phyloP scores from a whole-genome alignment of 2,888 invertebrate species.

The Apamea monoglypha region DNA sequence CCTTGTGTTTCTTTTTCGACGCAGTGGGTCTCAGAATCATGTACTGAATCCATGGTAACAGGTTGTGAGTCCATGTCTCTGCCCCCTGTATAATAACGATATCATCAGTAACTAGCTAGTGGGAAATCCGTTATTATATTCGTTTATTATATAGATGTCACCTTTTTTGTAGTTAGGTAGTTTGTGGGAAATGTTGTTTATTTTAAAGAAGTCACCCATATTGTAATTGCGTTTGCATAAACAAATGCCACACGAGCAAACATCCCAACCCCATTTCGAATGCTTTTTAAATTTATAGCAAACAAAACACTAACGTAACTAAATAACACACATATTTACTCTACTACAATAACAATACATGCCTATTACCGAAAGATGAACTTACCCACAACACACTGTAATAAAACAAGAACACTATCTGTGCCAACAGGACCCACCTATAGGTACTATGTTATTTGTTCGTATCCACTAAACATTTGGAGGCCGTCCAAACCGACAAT shows the following conservation, averaged over 20 bases:
- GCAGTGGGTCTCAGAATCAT: too few relatives aligned
- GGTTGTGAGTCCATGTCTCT: too few relatives aligned
- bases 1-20: too few relatives aligned
- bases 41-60: too few relatives aligned
- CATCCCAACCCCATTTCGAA: slow-evolving; percentile 3
- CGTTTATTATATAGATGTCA: too few relatives aligned
- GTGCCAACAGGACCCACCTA: slow-evolving; percentile 43
- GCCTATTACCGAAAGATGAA: slow-evolving; percentile 9
- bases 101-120: too few relatives aligned
- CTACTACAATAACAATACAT: neutral
- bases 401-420: slow-evolving; percentile 38
- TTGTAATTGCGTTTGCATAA: neutral
- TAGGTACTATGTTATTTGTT: slow-evolving; percentile 51
- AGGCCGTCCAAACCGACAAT: slow-evolving; percentile 62
- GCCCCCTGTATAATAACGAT: too few relatives aligned
- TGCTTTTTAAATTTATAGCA: neutral
- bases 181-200: neutral
- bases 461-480: slow-evolving; percentile 59
- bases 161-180: too few relatives aligned
- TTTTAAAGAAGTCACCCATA: too few relatives aligned
- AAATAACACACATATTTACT: neutral
- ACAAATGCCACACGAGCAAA: neutral
- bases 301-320: neutral
- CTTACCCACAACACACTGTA: slow-evolving; percentile 17
- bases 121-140: too few relatives aligned